Evolutionary conservation across 2,888 invertebrate genomes (phyloP).

Genomic region (Mechanitis mazaeus): DNA sequence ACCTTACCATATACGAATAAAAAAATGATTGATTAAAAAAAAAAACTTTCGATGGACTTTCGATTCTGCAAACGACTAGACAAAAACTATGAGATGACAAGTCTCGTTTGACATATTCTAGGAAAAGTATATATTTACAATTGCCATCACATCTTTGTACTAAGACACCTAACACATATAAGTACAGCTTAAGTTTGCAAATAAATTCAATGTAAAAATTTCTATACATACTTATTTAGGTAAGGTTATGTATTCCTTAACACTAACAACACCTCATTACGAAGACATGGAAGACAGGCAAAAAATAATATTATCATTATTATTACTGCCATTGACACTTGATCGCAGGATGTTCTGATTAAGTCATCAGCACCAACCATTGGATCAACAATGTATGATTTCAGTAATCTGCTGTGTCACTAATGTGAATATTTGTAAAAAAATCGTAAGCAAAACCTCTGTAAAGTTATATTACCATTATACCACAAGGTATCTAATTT

Average conservation of each 20-base stretch:
- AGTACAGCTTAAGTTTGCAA: too few species aligned
- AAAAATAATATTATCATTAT: conserved; percentile 1
- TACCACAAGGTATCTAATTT: not conserved
- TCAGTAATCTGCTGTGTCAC: conserved; percentile 1
- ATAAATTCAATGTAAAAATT: too few species aligned
- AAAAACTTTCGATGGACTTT: conserved; percentile 54
- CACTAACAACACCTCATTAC: too few species aligned
- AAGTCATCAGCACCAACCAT: conserved; percentile 47
- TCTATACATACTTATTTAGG: too few species aligned
- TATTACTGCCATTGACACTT: conserved; percentile 11
- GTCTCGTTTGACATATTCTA: conserved; percentile 16
- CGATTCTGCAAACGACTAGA: conserved; percentile 57
- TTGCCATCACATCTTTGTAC: too few species aligned
- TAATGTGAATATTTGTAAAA: not conserved
- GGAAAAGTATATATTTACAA: not conserved
- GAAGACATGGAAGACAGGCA: not conserved
- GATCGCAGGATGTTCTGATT: conserved; percentile 46
- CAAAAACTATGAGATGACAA: conserved; percentile 25
- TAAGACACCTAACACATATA: too few species aligned
- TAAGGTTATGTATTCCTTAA: not conserved
- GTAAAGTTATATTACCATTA: not conserved
- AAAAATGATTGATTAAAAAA: conserved; percentile 55
- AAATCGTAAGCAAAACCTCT: not conserved
- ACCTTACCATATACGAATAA: conserved; percentile 32
- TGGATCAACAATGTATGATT: conserved; percentile 9